Evolutionary conservation across 2,888 invertebrate genomes (phyloP).

Genomic region (Punctoribates punctum): DNA sequence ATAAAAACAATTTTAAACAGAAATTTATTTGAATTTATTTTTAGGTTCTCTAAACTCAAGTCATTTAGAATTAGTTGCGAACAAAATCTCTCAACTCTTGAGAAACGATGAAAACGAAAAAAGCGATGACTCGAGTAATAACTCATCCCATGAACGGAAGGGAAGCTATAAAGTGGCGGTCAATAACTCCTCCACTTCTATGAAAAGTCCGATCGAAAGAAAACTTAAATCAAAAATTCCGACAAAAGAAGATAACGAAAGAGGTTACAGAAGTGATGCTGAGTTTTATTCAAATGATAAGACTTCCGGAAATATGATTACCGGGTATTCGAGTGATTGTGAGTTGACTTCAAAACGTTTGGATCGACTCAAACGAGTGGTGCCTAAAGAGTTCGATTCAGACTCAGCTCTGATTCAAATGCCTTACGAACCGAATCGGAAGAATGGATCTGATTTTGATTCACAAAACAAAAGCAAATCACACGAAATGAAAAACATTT

Average conservation of each 20-base stretch:
- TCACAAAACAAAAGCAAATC: neutral
- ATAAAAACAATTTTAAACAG: neutral
- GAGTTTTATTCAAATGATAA: slow-evolving; percentile 44
- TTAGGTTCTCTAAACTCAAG: neutral
- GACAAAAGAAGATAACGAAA: slow-evolving; percentile 44
- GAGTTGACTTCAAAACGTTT: slow-evolving; percentile 38
- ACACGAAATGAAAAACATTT: neutral
- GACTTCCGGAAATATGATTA: slow-evolving; percentile 28
- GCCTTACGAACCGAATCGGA: slow-evolving; percentile 6
- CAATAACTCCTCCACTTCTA: neutral
- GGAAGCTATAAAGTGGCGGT: slow-evolving; percentile 28
- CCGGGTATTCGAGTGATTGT: slow-evolving; percentile 47
- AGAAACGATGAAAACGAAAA: neutral
- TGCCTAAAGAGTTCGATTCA: slow-evolving; percentile 17
- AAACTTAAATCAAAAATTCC: slow-evolving; percentile 26
- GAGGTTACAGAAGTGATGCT: slow-evolving; percentile 46
- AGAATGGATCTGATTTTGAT: neutral
- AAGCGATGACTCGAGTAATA: neutral
- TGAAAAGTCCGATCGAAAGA: slow-evolving; percentile 33
- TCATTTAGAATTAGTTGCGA: neutral
- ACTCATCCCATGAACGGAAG: neutral
- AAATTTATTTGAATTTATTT: too few relatives aligned
- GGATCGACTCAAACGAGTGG: neutral
- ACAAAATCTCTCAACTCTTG: neutral
- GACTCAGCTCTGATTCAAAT: neutral